Evolutionary conservation across 2,113 vertebrate genomes (phyloP), one percentile per base, ranked within the genome.

Genomic region (Ophthalmolycus amberensis): DNA sequence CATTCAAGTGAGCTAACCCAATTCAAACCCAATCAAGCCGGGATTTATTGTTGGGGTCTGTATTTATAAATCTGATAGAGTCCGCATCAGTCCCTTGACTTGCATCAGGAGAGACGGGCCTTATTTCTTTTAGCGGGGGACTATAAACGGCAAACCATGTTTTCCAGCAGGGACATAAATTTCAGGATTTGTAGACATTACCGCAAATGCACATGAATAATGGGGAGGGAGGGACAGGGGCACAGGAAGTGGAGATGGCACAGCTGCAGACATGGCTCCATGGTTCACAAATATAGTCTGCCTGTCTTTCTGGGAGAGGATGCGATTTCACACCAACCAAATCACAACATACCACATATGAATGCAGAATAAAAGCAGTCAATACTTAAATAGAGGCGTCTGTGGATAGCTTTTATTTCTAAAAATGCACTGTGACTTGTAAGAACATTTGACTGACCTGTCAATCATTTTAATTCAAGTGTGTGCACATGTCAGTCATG

Each of bases 1-100:
- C 94, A 95, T 95, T 96, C 95, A 95, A 95, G 93, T 95, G 93
- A 95, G 94, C 91, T 95, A 95, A 96, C 94, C 94, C 92, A 95
- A 95, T 95, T 96, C 89, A 92, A 92, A 90, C 88, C 92, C 95
- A 95, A 95, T 95, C 94, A 94, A 92, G 91, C 85, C 85, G 71
- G 90, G 94, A 95, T 96, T 96, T 96, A 96, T 95, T 91, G 95
- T 94, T 63, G 91, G 89, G 90, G 94, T 93, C 95, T 96, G 94
- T 93, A 93, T 94, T 95, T 93, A 93, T 92, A 95, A 95, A 95
- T 96, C 94, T 94, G 95, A 96, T 95, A 93, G 93, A 95, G 94
- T 94, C 90, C 82, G 77, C 93, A 95, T 95, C 94, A 94, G 94
- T 95, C 94, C 91, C 92, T 94, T 95, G 94, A 94, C 94, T 95